These are phyloP conservation scores for Drosophila tristis DNA, from an alignment of 1,140 invertebrate genomes.

Conservation along the genomic window DNA sequence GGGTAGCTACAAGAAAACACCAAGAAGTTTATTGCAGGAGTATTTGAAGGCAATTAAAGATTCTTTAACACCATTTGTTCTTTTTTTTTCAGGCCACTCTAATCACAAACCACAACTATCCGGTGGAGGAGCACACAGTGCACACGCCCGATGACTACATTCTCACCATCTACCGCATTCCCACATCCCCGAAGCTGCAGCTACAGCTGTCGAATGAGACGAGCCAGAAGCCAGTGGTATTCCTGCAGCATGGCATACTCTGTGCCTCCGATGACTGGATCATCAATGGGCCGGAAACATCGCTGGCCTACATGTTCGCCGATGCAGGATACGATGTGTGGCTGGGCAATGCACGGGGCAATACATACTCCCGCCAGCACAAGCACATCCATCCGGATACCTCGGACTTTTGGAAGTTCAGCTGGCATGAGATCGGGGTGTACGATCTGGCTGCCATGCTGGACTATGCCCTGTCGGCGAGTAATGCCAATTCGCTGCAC, in stretches of 20 bases:
- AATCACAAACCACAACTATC: constrained; percentile 86
- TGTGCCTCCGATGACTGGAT: constrained; percentile 91
- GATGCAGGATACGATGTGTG: constrained; percentile 90
- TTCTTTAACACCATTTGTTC: background rate
- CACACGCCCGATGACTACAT: constrained; percentile 86
- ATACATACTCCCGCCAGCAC: constrained; percentile 87
- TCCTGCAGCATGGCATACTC: constrained; percentile 91
- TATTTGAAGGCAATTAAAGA: background rate
- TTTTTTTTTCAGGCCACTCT: constrained; percentile 70
- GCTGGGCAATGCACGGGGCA: constrained; percentile 88
- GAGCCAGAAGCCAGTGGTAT: constrained; percentile 84
- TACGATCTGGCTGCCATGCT: constrained; percentile 89
- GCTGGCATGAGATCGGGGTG: constrained; percentile 88
- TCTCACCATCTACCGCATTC: constrained; percentile 85
- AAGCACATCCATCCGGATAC: constrained; percentile 86
- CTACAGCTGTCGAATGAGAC: constrained; percentile 28
- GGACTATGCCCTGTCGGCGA: constrained; percentile 87
- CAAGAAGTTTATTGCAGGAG: background rate
- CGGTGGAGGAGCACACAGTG: constrained; percentile 85
- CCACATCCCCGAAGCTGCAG: constrained; percentile 73
- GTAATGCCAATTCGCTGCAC: constrained; percentile 85
- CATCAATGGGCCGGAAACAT: constrained; percentile 87
- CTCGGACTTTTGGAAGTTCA: constrained; percentile 87
- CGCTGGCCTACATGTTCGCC: constrained; percentile 86
- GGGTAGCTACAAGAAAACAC: background rate